A percentile compares a stretch with the other conserved stretches of the same genome.
Conservation (phyloP, 2,797 vertebrate species). For the Fistularia tabacaria region DNA sequence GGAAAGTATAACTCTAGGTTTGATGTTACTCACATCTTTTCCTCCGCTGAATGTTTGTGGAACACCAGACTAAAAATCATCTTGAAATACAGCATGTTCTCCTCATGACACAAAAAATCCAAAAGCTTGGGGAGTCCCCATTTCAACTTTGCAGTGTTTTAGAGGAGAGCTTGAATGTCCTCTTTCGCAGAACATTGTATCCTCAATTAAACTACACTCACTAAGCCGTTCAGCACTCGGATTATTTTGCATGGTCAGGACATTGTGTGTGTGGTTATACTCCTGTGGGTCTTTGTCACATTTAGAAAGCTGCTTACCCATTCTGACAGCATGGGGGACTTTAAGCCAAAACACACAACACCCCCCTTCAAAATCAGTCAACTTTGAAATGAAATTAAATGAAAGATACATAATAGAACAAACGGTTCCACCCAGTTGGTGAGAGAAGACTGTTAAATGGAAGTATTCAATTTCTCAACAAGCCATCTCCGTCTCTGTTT, state of each 20-base stretch:
- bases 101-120: constrained; percentile 2
- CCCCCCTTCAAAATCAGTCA: constrained; percentile 55
- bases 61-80: neutral
- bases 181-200: constrained; percentile 30
- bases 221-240: constrained; percentile 46
- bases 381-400: constrained; percentile 62
- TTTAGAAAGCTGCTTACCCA: constrained; percentile 62
- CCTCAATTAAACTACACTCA: constrained; percentile 47
- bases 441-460: constrained; percentile 21
- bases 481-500: constrained; percentile 1
- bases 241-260: constrained; percentile 47
- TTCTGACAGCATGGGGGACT: constrained; percentile 49
- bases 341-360: constrained; percentile 50
- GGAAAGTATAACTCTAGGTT: neutral
- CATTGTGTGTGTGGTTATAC: constrained; percentile 52
- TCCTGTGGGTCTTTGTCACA: constrained; percentile 49
- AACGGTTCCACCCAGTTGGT: constrained; percentile 37
- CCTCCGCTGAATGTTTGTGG: too few relatives aligned
- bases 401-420: constrained; percentile 53
- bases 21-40: too few relatives aligned
- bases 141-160: constrained; percentile 24
- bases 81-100: constrained; percentile 16
- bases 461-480: constrained; percentile 25
- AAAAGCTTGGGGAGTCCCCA: constrained; percentile 10
- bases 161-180: constrained; percentile 18